These are phyloP conservation scores for Empidonax traillii DNA, from an alignment of 2,113 vertebrate genomes.

Conservation along the genomic window DNA sequence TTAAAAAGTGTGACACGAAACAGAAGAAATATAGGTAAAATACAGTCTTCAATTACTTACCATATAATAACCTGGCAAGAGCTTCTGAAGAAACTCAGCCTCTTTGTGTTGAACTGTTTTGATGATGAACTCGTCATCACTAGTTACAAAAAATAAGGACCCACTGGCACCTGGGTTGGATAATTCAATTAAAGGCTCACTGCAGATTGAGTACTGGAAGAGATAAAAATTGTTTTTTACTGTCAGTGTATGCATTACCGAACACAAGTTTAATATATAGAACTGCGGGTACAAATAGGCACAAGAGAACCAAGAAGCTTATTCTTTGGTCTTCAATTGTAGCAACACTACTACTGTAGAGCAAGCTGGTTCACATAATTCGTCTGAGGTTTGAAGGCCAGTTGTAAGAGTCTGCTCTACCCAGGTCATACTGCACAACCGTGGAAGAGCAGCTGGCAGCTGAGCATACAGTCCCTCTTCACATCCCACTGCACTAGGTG, in stretches of 20 bases:
- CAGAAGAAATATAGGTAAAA: background rate
- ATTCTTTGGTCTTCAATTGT: background rate
- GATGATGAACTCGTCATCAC: constrained; percentile 97
- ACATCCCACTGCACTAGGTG: background rate
- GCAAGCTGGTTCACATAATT: background rate
- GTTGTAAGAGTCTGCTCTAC: background rate
- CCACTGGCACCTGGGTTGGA: constrained; percentile 95
- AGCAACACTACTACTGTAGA: background rate
- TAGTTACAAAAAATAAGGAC: constrained; percentile 96
- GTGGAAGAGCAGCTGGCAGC: background rate
- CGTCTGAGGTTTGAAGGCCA: background rate
- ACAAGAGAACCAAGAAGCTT: background rate
- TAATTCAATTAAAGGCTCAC: constrained; percentile 93
- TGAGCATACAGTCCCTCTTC: rapidly evolving
- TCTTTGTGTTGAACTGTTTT: constrained; percentile 99
- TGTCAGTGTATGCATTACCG: background rate
- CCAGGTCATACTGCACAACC: background rate
- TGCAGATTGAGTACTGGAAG: constrained; percentile 92
- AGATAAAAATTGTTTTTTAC: constrained; percentile 17
- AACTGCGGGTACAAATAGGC: background rate
- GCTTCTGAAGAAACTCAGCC: constrained; percentile 95
- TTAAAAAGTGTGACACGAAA: background rate
- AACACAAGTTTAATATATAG: background rate
- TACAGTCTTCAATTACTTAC: constrained; percentile 72
- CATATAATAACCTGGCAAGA: constrained; percentile 97